phyloP scores from a whole-genome alignment of 2,113 vertebrate species.

The Phyllopteryx taeniolatus region DNA sequence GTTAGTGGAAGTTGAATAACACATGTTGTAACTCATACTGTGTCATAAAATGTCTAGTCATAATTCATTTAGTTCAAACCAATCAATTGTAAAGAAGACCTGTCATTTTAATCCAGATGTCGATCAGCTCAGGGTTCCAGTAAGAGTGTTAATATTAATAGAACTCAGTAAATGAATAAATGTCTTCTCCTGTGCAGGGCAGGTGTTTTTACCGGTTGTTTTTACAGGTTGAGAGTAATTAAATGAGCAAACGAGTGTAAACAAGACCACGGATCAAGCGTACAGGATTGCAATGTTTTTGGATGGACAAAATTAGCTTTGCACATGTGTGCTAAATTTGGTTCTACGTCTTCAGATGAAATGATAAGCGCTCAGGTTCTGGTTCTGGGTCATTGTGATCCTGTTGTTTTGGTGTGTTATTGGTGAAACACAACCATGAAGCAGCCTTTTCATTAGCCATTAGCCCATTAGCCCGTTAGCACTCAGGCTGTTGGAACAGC shows the following conservation, averaged over 20 bases:
- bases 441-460: slow-evolving; percentile 71
- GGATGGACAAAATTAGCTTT: slow-evolving; percentile 38
- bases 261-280: slow-evolving; percentile 38
- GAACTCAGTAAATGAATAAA: not conserved
- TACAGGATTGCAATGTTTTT: slow-evolving; percentile 30
- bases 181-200: not conserved
- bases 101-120: not conserved
- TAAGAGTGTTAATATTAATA: not conserved
- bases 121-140: not conserved
- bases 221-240: slow-evolving; percentile 15
- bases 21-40: not conserved
- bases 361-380: slow-evolving; percentile 48
- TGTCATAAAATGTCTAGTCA: not conserved
- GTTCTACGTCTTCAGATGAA: slow-evolving; percentile 43
- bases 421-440: slow-evolving; percentile 54
- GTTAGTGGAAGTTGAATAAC: not conserved
- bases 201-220: slow-evolving; percentile 15
- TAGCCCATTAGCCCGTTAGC: slow-evolving; percentile 77
- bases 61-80: not conserved
- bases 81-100: not conserved
- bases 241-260: slow-evolving; percentile 29
- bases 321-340: slow-evolving; percentile 49
- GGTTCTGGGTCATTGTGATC: slow-evolving; percentile 45
- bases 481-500: slow-evolving; percentile 79
- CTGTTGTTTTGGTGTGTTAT: slow-evolving; percentile 51